These are phyloP conservation scores for Chlorops oryzae DNA, from an alignment of 1,140 invertebrate species.

Conservation along the genomic window DNA sequence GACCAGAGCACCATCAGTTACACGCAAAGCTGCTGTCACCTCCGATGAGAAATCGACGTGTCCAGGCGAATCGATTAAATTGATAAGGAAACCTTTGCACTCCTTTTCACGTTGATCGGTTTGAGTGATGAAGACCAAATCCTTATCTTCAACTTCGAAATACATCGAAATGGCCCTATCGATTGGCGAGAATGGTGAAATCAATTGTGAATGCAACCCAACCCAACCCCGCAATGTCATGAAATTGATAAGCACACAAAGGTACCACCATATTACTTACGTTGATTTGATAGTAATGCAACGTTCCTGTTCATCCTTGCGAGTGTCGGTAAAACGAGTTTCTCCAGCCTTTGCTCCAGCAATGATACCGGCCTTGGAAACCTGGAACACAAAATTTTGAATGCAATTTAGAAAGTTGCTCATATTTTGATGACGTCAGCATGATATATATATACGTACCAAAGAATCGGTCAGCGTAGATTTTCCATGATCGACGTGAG, in stretches of 20 bases:
- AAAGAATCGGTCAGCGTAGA: constrained; percentile 98
- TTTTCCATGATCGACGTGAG: constrained; percentile 99
- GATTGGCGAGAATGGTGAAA: constrained; percentile 17
- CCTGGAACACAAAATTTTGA: constrained; percentile 11
- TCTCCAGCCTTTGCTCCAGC: constrained; percentile 97
- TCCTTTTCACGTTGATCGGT: constrained; percentile 83
- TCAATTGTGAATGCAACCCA: too few species aligned
- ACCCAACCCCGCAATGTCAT: too few species aligned
- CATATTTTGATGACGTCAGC: neutral
- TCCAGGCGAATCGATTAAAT: constrained; percentile 97
- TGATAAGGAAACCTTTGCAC: constrained; percentile 96
- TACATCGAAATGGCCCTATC: constrained; percentile 94
- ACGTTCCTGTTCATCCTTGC: constrained; percentile 98
- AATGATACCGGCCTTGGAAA: constrained; percentile 98
- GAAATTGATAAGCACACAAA: too few species aligned
- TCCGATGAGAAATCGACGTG: constrained; percentile 99
- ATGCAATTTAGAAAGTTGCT: too few species aligned
- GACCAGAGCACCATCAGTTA: constrained; percentile 97
- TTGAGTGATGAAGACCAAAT: constrained; percentile 84
- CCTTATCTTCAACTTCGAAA: constrained; percentile 91
- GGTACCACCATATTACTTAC: constrained; percentile 68
- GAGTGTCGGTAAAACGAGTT: constrained; percentile 97
- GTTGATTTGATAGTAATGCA: constrained; percentile 99
- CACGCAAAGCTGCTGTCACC: constrained; percentile 96
- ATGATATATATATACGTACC: constrained; percentile 55